These are phyloP conservation scores for Pseudochaenichthys georgianus DNA, from an alignment of 2,797 vertebrate species.

Conservation along the genomic window DNA sequence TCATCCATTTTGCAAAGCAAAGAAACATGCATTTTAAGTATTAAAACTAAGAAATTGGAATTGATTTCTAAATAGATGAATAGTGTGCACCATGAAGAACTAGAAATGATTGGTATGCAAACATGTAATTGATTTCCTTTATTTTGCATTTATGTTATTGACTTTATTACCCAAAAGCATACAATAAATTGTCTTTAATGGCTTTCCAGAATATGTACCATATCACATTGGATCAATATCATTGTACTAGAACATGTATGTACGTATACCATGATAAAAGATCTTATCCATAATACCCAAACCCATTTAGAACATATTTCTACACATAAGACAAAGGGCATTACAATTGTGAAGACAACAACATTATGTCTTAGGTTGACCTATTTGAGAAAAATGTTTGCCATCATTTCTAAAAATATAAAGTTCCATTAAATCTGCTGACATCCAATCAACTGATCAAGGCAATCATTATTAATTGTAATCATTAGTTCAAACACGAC, in stretches of 20 bases:
- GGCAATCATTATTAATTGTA: slow-evolving; percentile 2
- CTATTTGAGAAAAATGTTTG: not conserved
- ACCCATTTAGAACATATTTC: not conserved
- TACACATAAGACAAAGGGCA: not conserved
- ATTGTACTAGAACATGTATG: not conserved
- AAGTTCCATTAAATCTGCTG: slow-evolving; percentile 8
- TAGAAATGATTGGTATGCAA: not conserved
- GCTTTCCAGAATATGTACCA: no score
- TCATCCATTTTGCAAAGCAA: not conserved
- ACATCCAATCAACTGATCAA: slow-evolving; percentile 11
- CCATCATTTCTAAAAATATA: not conserved
- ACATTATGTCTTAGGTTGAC: not conserved
- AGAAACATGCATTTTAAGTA: not conserved
- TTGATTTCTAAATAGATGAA: not conserved
- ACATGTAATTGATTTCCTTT: not conserved
- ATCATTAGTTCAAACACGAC: slow-evolving; percentile 8
- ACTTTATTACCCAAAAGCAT: not conserved
- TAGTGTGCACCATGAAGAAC: not conserved
- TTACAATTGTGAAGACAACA: not conserved
- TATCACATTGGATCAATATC: not conserved
- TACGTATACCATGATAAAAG: not conserved
- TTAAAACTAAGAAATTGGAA: not conserved
- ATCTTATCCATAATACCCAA: not conserved
- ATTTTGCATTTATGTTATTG: not conserved
- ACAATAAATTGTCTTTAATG: no score